These are phyloP conservation scores for Paracentrotus lividus DNA, from an alignment of 53 echinoderm and acorn worm genomes.

Conservation along the genomic window DNA sequence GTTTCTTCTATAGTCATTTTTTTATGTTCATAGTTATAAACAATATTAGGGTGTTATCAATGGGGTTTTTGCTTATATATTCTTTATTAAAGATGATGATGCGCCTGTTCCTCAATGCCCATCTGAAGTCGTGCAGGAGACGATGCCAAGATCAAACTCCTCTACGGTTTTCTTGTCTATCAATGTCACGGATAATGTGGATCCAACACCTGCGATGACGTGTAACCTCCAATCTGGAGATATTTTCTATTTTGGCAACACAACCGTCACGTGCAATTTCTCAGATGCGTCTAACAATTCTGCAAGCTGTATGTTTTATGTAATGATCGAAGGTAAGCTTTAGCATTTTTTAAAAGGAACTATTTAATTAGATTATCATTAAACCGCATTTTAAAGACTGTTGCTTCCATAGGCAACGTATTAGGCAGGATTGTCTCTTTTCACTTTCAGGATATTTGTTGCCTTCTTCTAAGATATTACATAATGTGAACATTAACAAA, in stretches of 20 bases:
- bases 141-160: background rate
- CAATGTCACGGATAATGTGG: background rate
- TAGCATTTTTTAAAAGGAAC: no score
- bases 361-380: no score
- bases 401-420: no score
- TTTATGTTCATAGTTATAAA: no score
- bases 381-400: no score
- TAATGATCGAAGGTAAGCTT: background rate
- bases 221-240: background rate
- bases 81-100: background rate
- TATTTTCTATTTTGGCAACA: conserved; percentile 19
- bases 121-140: background rate
- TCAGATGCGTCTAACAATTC: background rate
- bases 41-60: no score
- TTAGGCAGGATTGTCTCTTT: no score
- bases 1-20: no score
- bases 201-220: background rate
- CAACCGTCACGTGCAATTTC: background rate
- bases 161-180: background rate
- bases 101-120: conserved; percentile 19
- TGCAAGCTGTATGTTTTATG: background rate
- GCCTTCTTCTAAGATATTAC: no score
- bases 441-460: no score
- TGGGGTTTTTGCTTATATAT: no score
- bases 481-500: no score